phyloP scores from a whole-genome alignment of 2,888 invertebrate genomes.

The Xanthorhoe designata region DNA sequence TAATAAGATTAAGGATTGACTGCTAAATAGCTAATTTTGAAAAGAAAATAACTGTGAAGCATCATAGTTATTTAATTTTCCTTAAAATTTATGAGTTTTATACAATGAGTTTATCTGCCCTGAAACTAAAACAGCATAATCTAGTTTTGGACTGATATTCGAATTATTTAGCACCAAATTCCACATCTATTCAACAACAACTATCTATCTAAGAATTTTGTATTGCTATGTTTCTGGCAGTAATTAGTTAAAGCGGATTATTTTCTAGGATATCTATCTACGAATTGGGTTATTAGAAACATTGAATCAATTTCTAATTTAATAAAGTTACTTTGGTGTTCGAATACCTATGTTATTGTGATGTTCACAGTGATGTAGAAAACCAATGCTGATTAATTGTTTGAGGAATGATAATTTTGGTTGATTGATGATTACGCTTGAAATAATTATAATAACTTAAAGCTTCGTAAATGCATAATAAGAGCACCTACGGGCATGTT shows the following conservation, averaged over 20 bases:
- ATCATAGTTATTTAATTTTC: conserved; percentile 34
- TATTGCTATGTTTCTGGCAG: conserved; percentile 39
- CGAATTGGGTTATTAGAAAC: conserved; percentile 20
- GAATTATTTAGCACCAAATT: conserved; percentile 79
- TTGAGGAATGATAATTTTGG: background rate
- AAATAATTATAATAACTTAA: background rate
- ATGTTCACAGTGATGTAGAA: conserved; percentile 13
- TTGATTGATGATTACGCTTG: background rate
- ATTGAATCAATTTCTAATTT: conserved; percentile 13
- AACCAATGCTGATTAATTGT: background rate
- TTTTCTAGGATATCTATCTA: conserved; percentile 27
- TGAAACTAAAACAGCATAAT: conserved; percentile 40
- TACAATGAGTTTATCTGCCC: conserved; percentile 28
- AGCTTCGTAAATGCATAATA: background rate
- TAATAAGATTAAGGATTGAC: conserved; percentile 14
- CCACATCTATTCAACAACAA: conserved; percentile 71
- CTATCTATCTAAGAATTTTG: conserved; percentile 60
- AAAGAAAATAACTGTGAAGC: conserved; percentile 31
- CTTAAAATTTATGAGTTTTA: conserved; percentile 30
- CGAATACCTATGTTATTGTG: conserved; percentile 9
- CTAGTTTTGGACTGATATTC: conserved; percentile 70
- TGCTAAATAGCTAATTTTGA: conserved; percentile 21
- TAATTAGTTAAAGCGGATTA: conserved; percentile 29
- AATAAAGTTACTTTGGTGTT: conserved; percentile 18
- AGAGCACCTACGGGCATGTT: background rate